These are phyloP conservation scores for Otolemur crassicaudatus DNA, from an alignment of 2,797 vertebrate genomes.

Conservation along the genomic window DNA sequence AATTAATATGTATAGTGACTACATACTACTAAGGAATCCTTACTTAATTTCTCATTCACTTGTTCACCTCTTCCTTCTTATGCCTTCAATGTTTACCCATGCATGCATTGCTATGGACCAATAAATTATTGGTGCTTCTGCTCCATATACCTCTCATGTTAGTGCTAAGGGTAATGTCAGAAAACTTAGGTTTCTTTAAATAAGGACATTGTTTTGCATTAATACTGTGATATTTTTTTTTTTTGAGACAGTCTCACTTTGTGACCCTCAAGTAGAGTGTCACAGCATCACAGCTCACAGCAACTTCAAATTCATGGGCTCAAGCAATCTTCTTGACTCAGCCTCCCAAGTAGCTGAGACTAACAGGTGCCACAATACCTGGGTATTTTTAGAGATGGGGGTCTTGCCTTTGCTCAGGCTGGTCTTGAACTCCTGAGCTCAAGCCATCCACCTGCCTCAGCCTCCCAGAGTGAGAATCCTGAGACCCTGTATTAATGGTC, in stretches of 20 bases:
- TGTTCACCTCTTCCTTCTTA: background rate
- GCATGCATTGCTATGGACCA: background rate
- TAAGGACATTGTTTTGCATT: background rate
- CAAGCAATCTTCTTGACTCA: too few species aligned
- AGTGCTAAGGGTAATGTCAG: background rate
- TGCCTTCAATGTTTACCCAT: background rate
- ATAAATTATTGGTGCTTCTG: background rate
- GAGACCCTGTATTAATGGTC: background rate
- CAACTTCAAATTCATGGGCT: too few species aligned
- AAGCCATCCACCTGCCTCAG: too few species aligned
- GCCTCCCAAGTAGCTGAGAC: too few species aligned
- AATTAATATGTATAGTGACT: background rate
- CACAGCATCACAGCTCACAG: too few species aligned
- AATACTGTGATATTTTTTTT: background rate
- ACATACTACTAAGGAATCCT: background rate
- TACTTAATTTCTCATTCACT: background rate
- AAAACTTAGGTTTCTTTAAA: constrained; percentile 2
- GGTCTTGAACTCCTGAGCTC: too few species aligned
- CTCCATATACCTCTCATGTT: background rate
- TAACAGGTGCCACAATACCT: too few species aligned
- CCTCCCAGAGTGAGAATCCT: background rate
- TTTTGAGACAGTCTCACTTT: too few species aligned
- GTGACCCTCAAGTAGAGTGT: too few species aligned
- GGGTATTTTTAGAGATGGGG: too few species aligned
- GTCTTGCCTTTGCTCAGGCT: too few species aligned